Conservation (phyloP, 2,888 invertebrate species). For the Lagria hirta region DNA sequence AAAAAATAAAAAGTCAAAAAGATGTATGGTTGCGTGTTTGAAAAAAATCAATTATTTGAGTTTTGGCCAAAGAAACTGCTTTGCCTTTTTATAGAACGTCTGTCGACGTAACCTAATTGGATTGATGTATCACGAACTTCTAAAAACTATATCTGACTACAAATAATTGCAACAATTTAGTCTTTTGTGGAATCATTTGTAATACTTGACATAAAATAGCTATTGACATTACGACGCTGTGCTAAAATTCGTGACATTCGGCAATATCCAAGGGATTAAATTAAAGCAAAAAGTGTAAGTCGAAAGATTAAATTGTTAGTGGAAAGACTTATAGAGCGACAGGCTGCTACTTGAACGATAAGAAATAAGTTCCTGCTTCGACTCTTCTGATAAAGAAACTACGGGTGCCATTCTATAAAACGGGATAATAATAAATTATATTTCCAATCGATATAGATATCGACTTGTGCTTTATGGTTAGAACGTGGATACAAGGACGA, state of each 20-base stretch:
- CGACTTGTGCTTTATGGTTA: slow-evolving; percentile 28
- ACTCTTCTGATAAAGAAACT: slow-evolving; percentile 25
- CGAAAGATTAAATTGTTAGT: slow-evolving; percentile 21
- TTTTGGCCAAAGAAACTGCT: slow-evolving; percentile 1
- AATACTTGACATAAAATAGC: slow-evolving; percentile 10
- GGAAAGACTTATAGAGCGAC: slow-evolving; percentile 20
- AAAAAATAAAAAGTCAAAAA: no score
- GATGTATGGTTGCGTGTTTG: no score
- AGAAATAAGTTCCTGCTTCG: slow-evolving; percentile 21
- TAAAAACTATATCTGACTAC: no score
- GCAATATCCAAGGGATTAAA: slow-evolving; percentile 19
- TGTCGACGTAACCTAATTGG: slow-evolving; percentile 17
- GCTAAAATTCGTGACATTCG: slow-evolving; percentile 13
- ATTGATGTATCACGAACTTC: slow-evolving; percentile 24
- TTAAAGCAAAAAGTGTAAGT: slow-evolving; percentile 16
- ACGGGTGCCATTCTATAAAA: slow-evolving; percentile 26
- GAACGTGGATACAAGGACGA: slow-evolving; percentile 24
- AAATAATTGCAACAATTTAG: no score
- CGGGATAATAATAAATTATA: slow-evolving; percentile 31
- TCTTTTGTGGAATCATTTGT: no score
- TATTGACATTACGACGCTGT: slow-evolving; percentile 13
- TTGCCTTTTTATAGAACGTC: slow-evolving; percentile 11
- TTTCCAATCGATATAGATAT: slow-evolving; percentile 27
- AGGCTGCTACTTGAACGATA: slow-evolving; percentile 22
- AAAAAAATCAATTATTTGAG: no score